Conservation (phyloP, 1,140 invertebrate genomes). For the Achroia grisella region DNA sequence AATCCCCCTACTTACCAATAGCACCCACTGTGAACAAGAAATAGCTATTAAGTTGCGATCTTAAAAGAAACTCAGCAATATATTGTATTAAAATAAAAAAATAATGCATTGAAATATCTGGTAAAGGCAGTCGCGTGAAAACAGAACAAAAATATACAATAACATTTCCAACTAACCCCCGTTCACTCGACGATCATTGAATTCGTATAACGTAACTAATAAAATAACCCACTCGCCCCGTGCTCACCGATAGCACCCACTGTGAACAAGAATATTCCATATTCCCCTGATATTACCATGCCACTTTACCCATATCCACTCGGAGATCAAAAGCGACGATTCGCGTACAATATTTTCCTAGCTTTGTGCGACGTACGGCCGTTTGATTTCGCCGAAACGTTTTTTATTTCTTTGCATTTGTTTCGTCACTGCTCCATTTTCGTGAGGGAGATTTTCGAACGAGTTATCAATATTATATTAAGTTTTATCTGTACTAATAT, state of each 20-base stretch:
- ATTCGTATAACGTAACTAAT: conserved; percentile 3
- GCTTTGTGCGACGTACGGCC: neutral
- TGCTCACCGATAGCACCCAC: neutral
- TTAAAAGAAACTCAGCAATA: too few species aligned
- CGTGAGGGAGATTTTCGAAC: too few species aligned
- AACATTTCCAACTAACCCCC: neutral
- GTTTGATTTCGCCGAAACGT: neutral
- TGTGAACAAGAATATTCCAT: conserved; percentile 3
- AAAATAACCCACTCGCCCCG: conserved; percentile 1
- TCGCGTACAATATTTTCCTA: conserved; percentile 3
- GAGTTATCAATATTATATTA: too few species aligned
- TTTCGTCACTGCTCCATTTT: too few species aligned
- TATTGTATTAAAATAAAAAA: too few species aligned
- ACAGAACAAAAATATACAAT: neutral
- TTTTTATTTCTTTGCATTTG: too few species aligned
- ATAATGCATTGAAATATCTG: too few species aligned
- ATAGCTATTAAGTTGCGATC: too few species aligned
- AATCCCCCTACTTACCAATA: too few species aligned
- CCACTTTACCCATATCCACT: conserved; percentile 4
- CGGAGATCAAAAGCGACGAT: conserved; percentile 2
- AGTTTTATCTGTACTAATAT: too few species aligned
- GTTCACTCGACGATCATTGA: neutral
- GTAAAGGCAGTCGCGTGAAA: too few species aligned
- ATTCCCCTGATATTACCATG: conserved; percentile 4
- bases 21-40: too few species aligned